phyloP scores from a whole-genome alignment of 2,113 vertebrate genomes.

The Narcine bancroftii region DNA sequence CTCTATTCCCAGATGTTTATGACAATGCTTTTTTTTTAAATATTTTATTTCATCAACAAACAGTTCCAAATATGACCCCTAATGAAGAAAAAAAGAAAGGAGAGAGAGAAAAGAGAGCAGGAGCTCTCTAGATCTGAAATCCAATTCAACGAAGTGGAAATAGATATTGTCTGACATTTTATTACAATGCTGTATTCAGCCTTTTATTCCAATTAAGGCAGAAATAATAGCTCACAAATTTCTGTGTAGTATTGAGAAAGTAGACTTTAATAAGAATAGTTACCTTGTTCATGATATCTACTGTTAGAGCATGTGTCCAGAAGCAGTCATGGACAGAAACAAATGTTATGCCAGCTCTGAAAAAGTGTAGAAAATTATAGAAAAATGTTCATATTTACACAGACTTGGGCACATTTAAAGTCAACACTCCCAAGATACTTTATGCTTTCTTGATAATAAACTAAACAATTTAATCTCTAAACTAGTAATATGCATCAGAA shows the following conservation, averaged over 20 bases:
- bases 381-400: background rate
- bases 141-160: no score
- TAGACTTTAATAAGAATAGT: background rate
- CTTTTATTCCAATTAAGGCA: background rate
- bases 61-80: no score
- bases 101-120: no score
- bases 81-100: no score
- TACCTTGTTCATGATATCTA: constrained; percentile 90
- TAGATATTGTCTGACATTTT: background rate
- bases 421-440: background rate
- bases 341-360: constrained; percentile 78
- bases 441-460: background rate
- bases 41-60: background rate
- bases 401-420: no score
- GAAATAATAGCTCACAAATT: background rate
- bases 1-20: background rate
- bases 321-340: constrained; percentile 95
- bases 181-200: background rate
- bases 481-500: background rate
- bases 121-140: no score
- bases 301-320: constrained; percentile 83
- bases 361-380: constrained; percentile 30
- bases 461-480: background rate
- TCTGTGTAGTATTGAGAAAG: background rate
- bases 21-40: background rate